Conservation (phyloP, 1,140 invertebrate genomes). For the Drosophila melanogaster region DNA sequence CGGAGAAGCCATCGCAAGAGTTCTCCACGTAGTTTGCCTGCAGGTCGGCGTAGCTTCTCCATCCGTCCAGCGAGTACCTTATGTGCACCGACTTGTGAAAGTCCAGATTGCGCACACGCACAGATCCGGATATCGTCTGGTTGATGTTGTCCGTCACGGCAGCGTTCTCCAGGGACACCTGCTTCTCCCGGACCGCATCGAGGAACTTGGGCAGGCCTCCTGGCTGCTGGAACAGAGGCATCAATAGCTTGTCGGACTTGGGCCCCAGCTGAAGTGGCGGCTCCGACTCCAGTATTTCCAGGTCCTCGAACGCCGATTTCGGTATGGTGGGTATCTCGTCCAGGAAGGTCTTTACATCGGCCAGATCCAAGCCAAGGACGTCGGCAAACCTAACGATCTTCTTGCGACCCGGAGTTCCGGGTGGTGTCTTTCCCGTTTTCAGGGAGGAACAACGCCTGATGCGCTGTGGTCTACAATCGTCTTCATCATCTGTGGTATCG, state of each 20-base stretch:
- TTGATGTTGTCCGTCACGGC: constrained; percentile 89
- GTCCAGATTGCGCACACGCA: constrained; percentile 95
- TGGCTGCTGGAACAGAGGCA: constrained; percentile 94
- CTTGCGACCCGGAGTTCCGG: constrained; percentile 93
- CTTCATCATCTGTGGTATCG: constrained; percentile 80
- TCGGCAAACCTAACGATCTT: constrained; percentile 98
- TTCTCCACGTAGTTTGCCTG: constrained; percentile 93
- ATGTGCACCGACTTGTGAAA: constrained; percentile 96
- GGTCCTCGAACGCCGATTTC: constrained; percentile 92
- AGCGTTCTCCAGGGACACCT: constrained; percentile 94
- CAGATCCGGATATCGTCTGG: constrained; percentile 92
- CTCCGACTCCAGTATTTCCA: constrained; percentile 85
- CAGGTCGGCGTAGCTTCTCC: constrained; percentile 93
- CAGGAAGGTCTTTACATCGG: constrained; percentile 94
- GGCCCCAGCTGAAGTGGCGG: constrained; percentile 85
- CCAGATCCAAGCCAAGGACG: constrained; percentile 95
- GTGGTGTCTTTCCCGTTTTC: constrained; percentile 96
- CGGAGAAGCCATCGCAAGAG: constrained; percentile 96
- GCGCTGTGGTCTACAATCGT: constrained; percentile 87
- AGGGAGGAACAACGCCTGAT: constrained; percentile 93
- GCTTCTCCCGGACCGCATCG: constrained; percentile 89
- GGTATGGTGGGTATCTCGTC: constrained; percentile 95
- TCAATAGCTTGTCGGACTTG: constrained; percentile 86
- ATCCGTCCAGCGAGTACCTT: constrained; percentile 93
- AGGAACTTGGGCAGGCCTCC: constrained; percentile 90